Evolutionary conservation across 2,797 vertebrate genomes (phyloP).

Genomic region (Neomorphus geoffroyi): DNA sequence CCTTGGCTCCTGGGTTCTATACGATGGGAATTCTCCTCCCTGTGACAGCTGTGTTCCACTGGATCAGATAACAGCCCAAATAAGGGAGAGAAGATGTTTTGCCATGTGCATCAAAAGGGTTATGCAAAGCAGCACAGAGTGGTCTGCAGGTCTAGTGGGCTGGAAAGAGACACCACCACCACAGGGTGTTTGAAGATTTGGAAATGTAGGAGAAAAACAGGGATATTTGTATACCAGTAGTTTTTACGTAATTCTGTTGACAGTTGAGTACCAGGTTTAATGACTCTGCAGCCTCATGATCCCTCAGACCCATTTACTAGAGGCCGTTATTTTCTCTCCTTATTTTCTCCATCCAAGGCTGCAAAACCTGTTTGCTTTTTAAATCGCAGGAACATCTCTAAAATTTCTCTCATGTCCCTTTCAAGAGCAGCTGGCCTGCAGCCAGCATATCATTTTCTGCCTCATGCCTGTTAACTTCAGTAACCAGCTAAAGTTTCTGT

Average conservation of each 20-base stretch:
- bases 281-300: not conserved
- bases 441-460: not conserved
- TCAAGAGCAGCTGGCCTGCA: not conserved
- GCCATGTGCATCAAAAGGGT: too few species aligned
- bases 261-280: not conserved
- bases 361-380: not conserved
- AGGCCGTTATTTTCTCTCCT: not conserved
- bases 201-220: not conserved
- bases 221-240: not conserved
- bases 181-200: not conserved
- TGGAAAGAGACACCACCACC: too few species aligned
- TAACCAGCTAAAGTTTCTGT: not conserved
- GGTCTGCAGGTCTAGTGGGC: too few species aligned
- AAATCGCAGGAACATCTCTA: not conserved
- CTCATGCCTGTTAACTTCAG: not conserved
- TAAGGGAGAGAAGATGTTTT: too few species aligned
- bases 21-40: too few species aligned
- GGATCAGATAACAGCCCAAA: too few species aligned
- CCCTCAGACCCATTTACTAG: not conserved
- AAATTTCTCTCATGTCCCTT: not conserved
- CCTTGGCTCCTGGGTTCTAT: too few species aligned
- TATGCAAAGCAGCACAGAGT: too few species aligned
- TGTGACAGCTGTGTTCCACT: too few species aligned
- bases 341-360: not conserved
- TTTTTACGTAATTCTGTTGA: not conserved